A percentile compares a stretch with the other conserved stretches of the same genome.
Conservation (phyloP, 2,113 vertebrate species). For the Podocnemis expansa region DNA sequence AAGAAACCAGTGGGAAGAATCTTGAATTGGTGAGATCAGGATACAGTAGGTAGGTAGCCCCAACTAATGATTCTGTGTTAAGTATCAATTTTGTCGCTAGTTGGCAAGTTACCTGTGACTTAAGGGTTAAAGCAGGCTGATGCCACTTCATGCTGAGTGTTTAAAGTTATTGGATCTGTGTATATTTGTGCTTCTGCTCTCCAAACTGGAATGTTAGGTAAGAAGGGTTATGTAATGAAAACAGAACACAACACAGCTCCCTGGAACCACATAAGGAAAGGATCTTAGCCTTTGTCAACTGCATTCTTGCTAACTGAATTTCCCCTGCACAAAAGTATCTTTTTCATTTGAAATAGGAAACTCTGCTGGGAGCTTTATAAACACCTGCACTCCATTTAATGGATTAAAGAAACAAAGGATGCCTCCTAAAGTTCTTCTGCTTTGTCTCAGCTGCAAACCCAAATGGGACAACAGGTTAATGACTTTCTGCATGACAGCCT, state of each 20-base stretch:
- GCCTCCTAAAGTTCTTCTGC: not conserved
- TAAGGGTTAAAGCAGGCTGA: not conserved
- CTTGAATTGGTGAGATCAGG: not conserved
- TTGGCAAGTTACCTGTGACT: not conserved
- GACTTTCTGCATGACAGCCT: not conserved
- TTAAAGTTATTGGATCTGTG: not conserved
- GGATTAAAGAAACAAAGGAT: not conserved
- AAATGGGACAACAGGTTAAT: not conserved
- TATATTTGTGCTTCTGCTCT: not conserved
- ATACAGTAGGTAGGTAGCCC: not conserved
- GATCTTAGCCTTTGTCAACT: not conserved
- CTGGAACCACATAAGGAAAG: not conserved
- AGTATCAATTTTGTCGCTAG: not conserved
- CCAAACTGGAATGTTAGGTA: not conserved
- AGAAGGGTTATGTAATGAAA: not conserved
- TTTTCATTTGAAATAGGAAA: not conserved
- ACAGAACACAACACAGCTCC: not conserved
- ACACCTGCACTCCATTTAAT: not conserved
- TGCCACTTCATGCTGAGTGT: not conserved
- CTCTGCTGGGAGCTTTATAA: not conserved
- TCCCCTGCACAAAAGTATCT: not conserved
- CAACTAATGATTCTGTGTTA: not conserved
- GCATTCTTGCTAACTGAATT: not conserved
- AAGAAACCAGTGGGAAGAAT: not conserved
- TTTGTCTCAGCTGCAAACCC: not conserved